Percentiles rank a stretch among this genome's conserved stretches.
Evolutionary conservation across 2,888 invertebrate species (phyloP).

Genomic region (Villa cingulata): DNA sequence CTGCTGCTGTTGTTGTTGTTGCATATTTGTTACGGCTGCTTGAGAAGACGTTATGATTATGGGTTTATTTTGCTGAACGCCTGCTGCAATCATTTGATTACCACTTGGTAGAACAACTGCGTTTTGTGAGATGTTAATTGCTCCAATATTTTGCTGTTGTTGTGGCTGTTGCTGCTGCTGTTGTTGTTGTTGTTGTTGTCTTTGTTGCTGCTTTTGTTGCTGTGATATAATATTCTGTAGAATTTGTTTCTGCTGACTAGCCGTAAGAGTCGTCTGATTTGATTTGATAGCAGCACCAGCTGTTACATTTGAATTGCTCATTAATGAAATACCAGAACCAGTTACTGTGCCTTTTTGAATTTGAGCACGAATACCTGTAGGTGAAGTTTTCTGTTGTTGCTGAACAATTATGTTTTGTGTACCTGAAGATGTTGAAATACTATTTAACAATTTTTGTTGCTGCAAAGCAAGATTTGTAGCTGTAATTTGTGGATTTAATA

Average conservation of each 20-base stretch:
- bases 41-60: slow-evolving; percentile 19
- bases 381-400: slow-evolving; percentile 4
- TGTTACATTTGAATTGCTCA: slow-evolving; percentile 14
- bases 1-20: slow-evolving; percentile 9
- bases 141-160: slow-evolving; percentile 7
- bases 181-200: slow-evolving; percentile 12
- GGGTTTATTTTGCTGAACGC: slow-evolving; percentile 15
- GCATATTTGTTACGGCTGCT: slow-evolving; percentile 3
- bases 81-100: slow-evolving; percentile 6
- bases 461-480: slow-evolving; percentile 13
- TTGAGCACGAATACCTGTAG: slow-evolving; percentile 14
- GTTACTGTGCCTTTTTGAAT: slow-evolving; percentile 14
- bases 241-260: slow-evolving; percentile 31
- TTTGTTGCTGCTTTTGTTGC: too few relatives aligned
- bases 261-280: slow-evolving; percentile 26
- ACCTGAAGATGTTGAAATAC: background rate
- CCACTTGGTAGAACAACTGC: slow-evolving; percentile 10
- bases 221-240: slow-evolving; percentile 25
- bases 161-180: slow-evolving; percentile 11
- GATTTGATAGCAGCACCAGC: slow-evolving; percentile 15
- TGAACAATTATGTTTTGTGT: background rate
- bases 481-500: slow-evolving; percentile 15
- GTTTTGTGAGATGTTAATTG: slow-evolving; percentile 10
- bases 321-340: slow-evolving; percentile 16
- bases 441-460: slow-evolving; percentile 9